Base-by-base conservation (phyloP, 1,140 invertebrate genomes). In the Lanistes nyassanus region DNA sequence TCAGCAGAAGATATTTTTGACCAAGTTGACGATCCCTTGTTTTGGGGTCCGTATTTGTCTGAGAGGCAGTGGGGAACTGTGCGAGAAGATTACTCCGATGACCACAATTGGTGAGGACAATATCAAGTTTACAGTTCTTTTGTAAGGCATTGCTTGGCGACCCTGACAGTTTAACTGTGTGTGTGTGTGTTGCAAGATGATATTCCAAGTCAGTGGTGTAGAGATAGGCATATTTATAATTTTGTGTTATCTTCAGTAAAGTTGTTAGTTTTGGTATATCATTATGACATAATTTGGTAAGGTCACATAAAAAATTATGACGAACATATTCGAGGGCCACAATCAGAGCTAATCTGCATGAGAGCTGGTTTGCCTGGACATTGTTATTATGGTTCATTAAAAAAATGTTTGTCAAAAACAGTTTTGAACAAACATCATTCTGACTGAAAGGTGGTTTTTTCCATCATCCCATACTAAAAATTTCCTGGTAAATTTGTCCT, bases 41-140 rank as follows among this genome's bases (percentile, higher is more conserved):
- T 80, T 42, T 84, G 80, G 80, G 89, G 89, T 0, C 88, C 88
- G 1, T 90, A 89, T 77, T 70, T 90, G 42, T 82, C 86, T 34
- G 88, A 90, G 60, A 76, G 89, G 29, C 88, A 89, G 66, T 90
- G 89, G 89, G 87, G 87, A 29, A 90, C 89, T 34, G 88, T 90
- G 16, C 76, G 89, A 37, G 89, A 90, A 72, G 88, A 89, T 75
- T 85, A 84, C 69, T 86, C 83, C 11, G 23, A 29, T 13, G 75
- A 86, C 66, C 85, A 83, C 21, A 78, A 83, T 65, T 85, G 87
- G 88, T 88, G 58, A 79, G 70, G 36, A 53, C 11, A 56, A 42
- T n/a, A n/a, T n/a, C n/a, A n/a, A n/a, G n/a, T n/a, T n/a, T n/a
- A n/a, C n/a, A n/a, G n/a, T n/a, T n/a, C n/a, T n/a, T n/a, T n/a